These are phyloP conservation scores for Eucidaris tribuloides DNA, from an alignment of 35 echinoderm and acorn worm genomes.

Conservation along the genomic window DNA sequence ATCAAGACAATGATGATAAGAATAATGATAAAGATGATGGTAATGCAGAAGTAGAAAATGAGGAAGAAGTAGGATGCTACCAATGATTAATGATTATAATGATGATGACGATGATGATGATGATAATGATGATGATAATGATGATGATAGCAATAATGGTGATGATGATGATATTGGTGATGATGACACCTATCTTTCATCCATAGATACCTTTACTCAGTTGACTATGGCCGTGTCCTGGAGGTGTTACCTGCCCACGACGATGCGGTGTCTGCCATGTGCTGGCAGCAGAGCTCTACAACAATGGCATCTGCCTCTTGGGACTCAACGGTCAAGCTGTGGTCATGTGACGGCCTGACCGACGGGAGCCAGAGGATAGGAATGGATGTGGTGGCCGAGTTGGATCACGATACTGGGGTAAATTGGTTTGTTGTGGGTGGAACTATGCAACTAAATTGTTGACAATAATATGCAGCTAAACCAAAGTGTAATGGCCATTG, in stretches of 20 bases:
- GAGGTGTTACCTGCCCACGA: constrained; percentile 75
- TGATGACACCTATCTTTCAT: neutral
- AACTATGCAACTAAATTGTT: no score
- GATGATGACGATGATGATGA: no score
- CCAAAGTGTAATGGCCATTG: no score
- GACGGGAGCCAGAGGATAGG: constrained; percentile 33
- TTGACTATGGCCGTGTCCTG: constrained; percentile 86
- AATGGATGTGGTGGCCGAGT: constrained; percentile 54
- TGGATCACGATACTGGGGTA: constrained; percentile 98
- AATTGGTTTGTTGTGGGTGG: neutral
- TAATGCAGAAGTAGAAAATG: no score
- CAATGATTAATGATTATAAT: no score
- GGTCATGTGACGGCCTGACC: constrained; percentile 44
- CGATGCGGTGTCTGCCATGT: constrained; percentile 87
- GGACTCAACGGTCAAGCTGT: constrained; percentile 93
- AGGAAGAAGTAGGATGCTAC: no score
- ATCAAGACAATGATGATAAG: no score
- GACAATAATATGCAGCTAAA: no score
- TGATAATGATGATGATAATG: no score
- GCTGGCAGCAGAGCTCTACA: constrained; percentile 52
- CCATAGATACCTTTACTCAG: constrained; percentile 85
- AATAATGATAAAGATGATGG: no score
- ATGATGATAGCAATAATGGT: no score
- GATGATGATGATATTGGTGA: no score
- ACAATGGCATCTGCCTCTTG: constrained; percentile 86